Conservation (phyloP, 35 echinoderm and acorn worm genomes). For the Patiria miniata region DNA sequence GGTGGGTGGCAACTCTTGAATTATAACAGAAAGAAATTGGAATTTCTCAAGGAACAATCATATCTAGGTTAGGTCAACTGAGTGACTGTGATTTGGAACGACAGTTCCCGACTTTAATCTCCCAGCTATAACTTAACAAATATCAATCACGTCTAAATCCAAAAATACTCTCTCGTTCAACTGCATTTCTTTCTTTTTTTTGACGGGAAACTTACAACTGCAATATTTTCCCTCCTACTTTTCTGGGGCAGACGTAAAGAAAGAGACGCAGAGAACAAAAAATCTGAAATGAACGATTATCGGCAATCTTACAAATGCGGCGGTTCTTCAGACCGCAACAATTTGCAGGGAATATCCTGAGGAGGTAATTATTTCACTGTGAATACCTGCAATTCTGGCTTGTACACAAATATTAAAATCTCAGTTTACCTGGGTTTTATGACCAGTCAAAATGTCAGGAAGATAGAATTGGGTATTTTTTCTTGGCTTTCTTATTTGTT, state of each 20-base stretch:
- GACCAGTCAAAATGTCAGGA: too few species aligned
- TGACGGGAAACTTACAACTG: neutral
- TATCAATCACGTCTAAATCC: neutral
- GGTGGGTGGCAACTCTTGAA: too few species aligned
- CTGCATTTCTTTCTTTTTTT: neutral
- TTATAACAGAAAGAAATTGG: neutral
- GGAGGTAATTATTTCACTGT: neutral
- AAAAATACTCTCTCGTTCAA: too few species aligned
- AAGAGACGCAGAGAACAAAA: neutral
- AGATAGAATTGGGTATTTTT: too few species aligned
- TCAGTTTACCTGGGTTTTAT: too few species aligned
- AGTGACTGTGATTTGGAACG: neutral
- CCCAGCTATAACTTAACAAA: slow-evolving; percentile 24
- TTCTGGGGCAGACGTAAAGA: neutral
- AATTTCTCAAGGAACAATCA: neutral
- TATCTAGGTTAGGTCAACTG: slow-evolving; percentile 6
- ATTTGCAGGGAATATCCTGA: slow-evolving; percentile 3
- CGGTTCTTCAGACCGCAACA: neutral
- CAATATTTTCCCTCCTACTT: neutral
- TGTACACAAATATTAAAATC: too few species aligned
- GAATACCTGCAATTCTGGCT: too few species aligned
- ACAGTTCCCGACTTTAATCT: neutral
- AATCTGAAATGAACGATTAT: neutral
- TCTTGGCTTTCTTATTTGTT: too few species aligned
- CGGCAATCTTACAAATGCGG: neutral